Evolutionary conservation across 1,140 invertebrate species (phyloP).

Genomic region (Leucophenga varia): DNA sequence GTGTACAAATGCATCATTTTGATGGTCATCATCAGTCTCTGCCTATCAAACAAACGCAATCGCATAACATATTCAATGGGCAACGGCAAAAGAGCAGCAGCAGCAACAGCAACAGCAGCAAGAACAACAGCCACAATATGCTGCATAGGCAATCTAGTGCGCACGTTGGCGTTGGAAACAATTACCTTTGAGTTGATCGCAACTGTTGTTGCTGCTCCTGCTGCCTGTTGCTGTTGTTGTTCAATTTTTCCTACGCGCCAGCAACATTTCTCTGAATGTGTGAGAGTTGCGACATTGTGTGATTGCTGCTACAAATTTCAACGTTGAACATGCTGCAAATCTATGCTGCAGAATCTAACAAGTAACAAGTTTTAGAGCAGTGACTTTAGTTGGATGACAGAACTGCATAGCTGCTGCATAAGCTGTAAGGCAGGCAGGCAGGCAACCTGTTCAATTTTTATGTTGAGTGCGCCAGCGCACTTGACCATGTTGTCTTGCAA

Average conservation of each 20-base stretch:
- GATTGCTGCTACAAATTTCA: slow-evolving; percentile 48
- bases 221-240: too few species aligned
- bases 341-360: slow-evolving; percentile 42
- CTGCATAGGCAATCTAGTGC: too few species aligned
- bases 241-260: too few species aligned
- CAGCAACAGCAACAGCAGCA: slow-evolving; percentile 7
- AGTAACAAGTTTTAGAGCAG: too few species aligned
- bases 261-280: too few species aligned
- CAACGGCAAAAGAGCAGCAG: slow-evolving; percentile 37
- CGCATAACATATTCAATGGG: too few species aligned
- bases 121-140: slow-evolving; percentile 23
- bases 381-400: too few species aligned
- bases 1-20: slow-evolving; percentile 55
- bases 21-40: slow-evolving; percentile 55
- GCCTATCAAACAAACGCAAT: slow-evolving; percentile 34
- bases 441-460: slow-evolving; percentile 46
- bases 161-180: slow-evolving; percentile 37
- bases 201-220: slow-evolving; percentile 6
- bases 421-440: too few species aligned
- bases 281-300: slow-evolving; percentile 22
- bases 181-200: slow-evolving; percentile 29
- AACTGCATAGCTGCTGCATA: too few species aligned
- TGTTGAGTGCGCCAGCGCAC: slow-evolving; percentile 19
- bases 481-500: slow-evolving; percentile 34
- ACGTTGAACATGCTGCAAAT: slow-evolving; percentile 38